Conservation (phyloP, 2,888 invertebrate species). For the Pantelozetes paolii region DNA sequence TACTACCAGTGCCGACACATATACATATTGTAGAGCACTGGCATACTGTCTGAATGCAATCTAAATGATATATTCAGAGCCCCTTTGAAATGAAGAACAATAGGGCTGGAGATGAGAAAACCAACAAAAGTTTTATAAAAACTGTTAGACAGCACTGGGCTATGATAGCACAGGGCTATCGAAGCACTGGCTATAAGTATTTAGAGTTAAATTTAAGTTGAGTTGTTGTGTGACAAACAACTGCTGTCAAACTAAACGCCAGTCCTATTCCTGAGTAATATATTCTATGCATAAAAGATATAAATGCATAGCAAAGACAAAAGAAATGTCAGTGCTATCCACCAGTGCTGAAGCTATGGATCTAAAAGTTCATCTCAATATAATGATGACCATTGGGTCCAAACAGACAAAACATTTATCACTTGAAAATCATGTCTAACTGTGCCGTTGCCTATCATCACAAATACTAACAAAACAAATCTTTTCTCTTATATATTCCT, state of each 20-base stretch:
- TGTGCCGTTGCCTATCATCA: slow-evolving; percentile 6
- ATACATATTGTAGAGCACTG: neutral
- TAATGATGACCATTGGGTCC: slow-evolving; percentile 35
- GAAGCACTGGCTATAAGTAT: neutral
- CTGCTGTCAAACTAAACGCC: slow-evolving; percentile 18
- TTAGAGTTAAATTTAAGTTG: slow-evolving; percentile 20
- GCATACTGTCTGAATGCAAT: neutral
- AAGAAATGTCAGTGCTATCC: neutral
- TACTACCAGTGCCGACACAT: neutral
- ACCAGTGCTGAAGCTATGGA: neutral
- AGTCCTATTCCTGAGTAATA: neutral
- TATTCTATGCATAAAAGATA: slow-evolving; percentile 28
- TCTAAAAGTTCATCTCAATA: neutral
- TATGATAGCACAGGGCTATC: neutral
- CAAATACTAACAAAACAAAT: slow-evolving; percentile 13
- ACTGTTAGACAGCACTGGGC: neutral
- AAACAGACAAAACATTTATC: slow-evolving; percentile 30
- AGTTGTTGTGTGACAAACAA: slow-evolving; percentile 30
- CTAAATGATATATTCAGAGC: slow-evolving; percentile 20
- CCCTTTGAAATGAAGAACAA: slow-evolving; percentile 6
- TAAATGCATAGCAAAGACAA: slow-evolving; percentile 14
- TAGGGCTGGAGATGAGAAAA: neutral
- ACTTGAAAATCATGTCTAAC: slow-evolving; percentile 31
- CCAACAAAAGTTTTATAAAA: neutral
- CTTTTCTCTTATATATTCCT: neutral